These are phyloP conservation scores for Exephanes ischioxanthus DNA, from an alignment of 2,888 invertebrate species.

Conservation along the genomic window DNA sequence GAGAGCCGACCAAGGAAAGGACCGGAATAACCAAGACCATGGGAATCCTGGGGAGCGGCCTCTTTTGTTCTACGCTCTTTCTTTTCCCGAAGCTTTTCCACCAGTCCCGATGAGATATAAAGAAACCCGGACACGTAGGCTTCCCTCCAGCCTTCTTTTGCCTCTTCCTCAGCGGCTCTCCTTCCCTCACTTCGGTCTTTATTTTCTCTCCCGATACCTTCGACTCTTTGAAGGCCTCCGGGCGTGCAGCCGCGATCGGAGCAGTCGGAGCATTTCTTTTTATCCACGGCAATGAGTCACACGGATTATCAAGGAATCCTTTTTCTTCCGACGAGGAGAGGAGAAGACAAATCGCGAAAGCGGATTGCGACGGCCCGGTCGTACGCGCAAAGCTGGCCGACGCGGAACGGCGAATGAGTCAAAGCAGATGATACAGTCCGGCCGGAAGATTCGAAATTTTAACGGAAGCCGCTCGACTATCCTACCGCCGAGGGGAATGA, in stretches of 20 bases:
- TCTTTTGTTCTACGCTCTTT: slow-evolving; percentile 67
- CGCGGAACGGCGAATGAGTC: slow-evolving; percentile 38
- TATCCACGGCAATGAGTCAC: slow-evolving; percentile 41
- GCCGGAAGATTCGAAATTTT: slow-evolving; percentile 81
- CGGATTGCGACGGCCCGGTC: slow-evolving; percentile 36
- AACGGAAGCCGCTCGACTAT: slow-evolving; percentile 79
- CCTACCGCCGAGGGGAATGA: slow-evolving; percentile 47
- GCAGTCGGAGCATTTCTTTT: slow-evolving; percentile 2
- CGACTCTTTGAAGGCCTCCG: slow-evolving; percentile 47
- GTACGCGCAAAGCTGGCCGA: not conserved
- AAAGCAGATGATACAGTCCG: slow-evolving; percentile 42
- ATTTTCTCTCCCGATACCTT: slow-evolving; percentile 39
- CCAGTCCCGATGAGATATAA: slow-evolving; percentile 67
- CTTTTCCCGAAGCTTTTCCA: slow-evolving; percentile 60
- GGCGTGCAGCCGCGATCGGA: not conserved
- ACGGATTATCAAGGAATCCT: slow-evolving; percentile 59
- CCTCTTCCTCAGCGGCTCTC: slow-evolving; percentile 19
- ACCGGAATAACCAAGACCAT: slow-evolving; percentile 57
- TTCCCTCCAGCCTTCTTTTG: slow-evolving; percentile 49
- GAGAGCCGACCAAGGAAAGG: slow-evolving; percentile 68
- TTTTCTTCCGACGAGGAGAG: slow-evolving; percentile 46
- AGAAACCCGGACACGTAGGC: slow-evolving; percentile 70
- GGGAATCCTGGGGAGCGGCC: slow-evolving; percentile 65
- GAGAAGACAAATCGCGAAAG: slow-evolving; percentile 44
- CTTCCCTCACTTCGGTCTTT: slow-evolving; percentile 21